These are phyloP conservation scores for Baccha elongata DNA, from an alignment of 2,888 invertebrate genomes.

Conservation along the genomic window DNA sequence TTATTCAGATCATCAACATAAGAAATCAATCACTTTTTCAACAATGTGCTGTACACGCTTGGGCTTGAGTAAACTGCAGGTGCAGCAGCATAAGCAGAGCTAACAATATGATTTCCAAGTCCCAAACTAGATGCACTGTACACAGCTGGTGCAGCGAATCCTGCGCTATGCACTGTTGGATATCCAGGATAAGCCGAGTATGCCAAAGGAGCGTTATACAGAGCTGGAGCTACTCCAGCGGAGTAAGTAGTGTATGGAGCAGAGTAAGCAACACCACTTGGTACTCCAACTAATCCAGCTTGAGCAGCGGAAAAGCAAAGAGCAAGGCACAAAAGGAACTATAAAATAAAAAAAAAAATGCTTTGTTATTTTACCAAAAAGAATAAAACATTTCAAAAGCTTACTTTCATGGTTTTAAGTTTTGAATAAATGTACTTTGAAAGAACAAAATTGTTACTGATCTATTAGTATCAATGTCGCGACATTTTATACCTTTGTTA, in stretches of 20 bases:
- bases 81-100: slow-evolving; percentile 22
- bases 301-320: slow-evolving; percentile 53
- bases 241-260: slow-evolving; percentile 43
- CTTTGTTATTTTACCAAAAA: too few species aligned
- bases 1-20: neutral
- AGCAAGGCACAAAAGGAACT: slow-evolving; percentile 32
- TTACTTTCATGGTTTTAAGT: slow-evolving; percentile 9
- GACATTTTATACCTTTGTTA: slow-evolving; percentile 15
- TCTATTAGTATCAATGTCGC: neutral
- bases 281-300: slow-evolving; percentile 43
- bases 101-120: neutral
- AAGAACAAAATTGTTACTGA: slow-evolving; percentile 13
- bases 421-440: neutral
- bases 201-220: slow-evolving; percentile 40
- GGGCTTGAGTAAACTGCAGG: slow-evolving; percentile 11
- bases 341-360: neutral
- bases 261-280: slow-evolving; percentile 22
- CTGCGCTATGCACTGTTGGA: slow-evolving; percentile 30
- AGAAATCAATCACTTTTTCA: slow-evolving; percentile 45
- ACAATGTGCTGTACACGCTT: slow-evolving; percentile 17
- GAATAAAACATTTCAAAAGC: neutral
- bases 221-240: slow-evolving; percentile 45
- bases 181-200: slow-evolving; percentile 33
- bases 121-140: slow-evolving; percentile 7
- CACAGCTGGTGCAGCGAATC: slow-evolving; percentile 30